phyloP scores from a whole-genome alignment of 1,140 invertebrate genomes.

The Luehdorfia chinensis region DNA sequence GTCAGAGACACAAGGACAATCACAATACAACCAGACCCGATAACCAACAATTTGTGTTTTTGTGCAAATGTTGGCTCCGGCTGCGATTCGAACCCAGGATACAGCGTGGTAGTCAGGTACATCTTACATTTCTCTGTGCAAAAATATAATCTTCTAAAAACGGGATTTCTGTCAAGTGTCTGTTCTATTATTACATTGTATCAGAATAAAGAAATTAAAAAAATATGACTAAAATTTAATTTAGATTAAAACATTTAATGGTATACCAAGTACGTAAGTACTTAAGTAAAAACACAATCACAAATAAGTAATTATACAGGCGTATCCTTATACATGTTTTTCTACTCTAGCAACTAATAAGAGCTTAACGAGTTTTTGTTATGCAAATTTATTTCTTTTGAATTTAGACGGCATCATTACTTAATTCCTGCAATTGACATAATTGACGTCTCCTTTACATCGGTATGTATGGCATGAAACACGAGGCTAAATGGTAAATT shows the following conservation, averaged over 20 bases:
- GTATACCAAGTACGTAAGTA: no score
- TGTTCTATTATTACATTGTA: no score
- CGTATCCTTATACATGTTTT: conserved; percentile 7
- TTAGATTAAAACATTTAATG: neutral
- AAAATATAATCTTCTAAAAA: no score
- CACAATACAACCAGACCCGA: no score
- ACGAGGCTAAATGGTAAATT: neutral
- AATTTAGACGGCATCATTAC: conserved; percentile 7
- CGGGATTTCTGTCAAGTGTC: no score
- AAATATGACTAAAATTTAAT: neutral
- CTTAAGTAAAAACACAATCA: neutral
- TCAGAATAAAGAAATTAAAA: neutral
- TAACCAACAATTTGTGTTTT: no score
- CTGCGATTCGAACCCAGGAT: no score
- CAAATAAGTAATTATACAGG: no score
- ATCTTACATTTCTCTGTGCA: no score
- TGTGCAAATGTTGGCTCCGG: no score
- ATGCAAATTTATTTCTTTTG: conserved; percentile 12
- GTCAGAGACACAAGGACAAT: no score
- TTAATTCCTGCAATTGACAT: conserved; percentile 16
- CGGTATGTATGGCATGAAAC: neutral
- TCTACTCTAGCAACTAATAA: neutral
- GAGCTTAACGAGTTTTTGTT: conserved; percentile 11
- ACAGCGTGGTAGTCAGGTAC: no score
- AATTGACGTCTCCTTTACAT: conserved; percentile 15